phyloP scores from a whole-genome alignment of 2,888 invertebrate genomes.

The Chaetoderma sp. region DNA sequence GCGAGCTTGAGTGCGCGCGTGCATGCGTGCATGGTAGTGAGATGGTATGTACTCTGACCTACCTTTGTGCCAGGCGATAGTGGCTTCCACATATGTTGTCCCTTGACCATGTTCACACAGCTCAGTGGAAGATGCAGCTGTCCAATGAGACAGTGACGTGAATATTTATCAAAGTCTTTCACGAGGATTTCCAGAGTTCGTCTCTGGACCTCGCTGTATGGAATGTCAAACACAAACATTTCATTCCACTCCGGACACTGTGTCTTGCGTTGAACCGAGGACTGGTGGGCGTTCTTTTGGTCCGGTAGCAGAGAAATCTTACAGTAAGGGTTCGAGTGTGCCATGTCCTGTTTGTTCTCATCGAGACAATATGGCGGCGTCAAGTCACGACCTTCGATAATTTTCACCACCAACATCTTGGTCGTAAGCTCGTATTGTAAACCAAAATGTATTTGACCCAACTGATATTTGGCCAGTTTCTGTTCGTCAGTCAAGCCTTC shows the following conservation, averaged over 20 bases:
- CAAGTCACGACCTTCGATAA: slow-evolving; percentile 70
- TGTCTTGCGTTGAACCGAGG: slow-evolving; percentile 70
- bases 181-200: slow-evolving; percentile 69
- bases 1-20: too few relatives aligned
- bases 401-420: slow-evolving; percentile 64
- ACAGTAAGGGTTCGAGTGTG: slow-evolving; percentile 70
- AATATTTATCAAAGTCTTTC: slow-evolving; percentile 71
- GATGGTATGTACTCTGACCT: slow-evolving; percentile 30
- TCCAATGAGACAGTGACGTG: slow-evolving; percentile 70
- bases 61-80: slow-evolving; percentile 66
- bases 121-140: slow-evolving; percentile 68
- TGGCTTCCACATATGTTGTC: slow-evolving; percentile 70
- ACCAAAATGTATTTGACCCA: slow-evolving; percentile 67
- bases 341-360: slow-evolving; percentile 68
- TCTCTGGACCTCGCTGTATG: slow-evolving; percentile 67
- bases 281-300: slow-evolving; percentile 69
- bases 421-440: slow-evolving; percentile 67
- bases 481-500: slow-evolving; percentile 64
- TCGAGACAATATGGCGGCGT: slow-evolving; percentile 66
- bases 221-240: slow-evolving; percentile 69
- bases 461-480: slow-evolving; percentile 60
- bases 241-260: slow-evolving; percentile 70
- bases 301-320: slow-evolving; percentile 69
- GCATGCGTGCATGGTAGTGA: too few relatives aligned
- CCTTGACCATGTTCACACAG: slow-evolving; percentile 68